Conservation (phyloP, 1,140 invertebrate genomes). For the Drosophila ananassae region DNA sequence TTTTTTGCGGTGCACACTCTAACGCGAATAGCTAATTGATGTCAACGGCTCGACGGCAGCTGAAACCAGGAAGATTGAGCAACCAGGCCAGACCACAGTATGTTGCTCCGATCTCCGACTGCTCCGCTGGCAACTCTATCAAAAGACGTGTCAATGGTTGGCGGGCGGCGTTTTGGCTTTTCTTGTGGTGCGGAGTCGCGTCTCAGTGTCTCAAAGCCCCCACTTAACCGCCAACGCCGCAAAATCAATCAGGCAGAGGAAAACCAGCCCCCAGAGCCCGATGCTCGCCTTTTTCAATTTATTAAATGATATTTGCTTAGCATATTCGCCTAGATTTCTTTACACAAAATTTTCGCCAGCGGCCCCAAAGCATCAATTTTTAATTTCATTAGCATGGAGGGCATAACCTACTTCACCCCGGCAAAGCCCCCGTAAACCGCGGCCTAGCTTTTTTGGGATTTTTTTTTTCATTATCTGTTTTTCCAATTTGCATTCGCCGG, state of each 20-base stretch:
- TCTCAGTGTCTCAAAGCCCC: slow-evolving; percentile 40
- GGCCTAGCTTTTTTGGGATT: slow-evolving; percentile 11
- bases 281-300: slow-evolving; percentile 66
- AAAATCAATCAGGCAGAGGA: slow-evolving; percentile 72
- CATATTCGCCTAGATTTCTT: slow-evolving; percentile 58
- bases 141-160: slow-evolving; percentile 67
- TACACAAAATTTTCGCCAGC: slow-evolving; percentile 26
- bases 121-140: slow-evolving; percentile 65
- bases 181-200: slow-evolving; percentile 26
- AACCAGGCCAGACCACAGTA: slow-evolving; percentile 68
- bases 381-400: slow-evolving; percentile 77
- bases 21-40: slow-evolving; percentile 64
- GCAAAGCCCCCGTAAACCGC: slow-evolving; percentile 16
- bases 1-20: slow-evolving; percentile 5
- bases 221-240: slow-evolving; percentile 61
- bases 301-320: slow-evolving; percentile 79
- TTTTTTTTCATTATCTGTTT: slow-evolving; percentile 78
- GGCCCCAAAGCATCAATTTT: slow-evolving; percentile 81
- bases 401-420: slow-evolving; percentile 11
- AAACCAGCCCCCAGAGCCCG: slow-evolving; percentile 8
- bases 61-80: slow-evolving; percentile 77
- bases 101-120: slow-evolving; percentile 1
- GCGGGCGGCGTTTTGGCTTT: slow-evolving; percentile 61
- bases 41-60: slow-evolving; percentile 65
- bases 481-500: slow-evolving; percentile 75